Evolutionary conservation across 2,888 invertebrate species (phyloP).

Genomic region (Campaea margaritaria): DNA sequence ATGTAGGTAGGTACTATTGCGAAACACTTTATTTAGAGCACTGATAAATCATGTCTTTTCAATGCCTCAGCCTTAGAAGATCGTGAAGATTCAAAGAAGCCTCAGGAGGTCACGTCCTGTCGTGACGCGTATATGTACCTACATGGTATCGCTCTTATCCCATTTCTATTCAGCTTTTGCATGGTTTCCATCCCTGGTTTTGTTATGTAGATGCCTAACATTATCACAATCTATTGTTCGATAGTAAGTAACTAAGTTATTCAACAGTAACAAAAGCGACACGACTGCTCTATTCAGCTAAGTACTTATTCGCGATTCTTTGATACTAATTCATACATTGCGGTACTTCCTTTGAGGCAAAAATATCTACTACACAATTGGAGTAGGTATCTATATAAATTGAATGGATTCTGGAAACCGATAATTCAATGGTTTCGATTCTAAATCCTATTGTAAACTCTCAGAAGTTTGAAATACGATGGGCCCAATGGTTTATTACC

Average conservation of each 20-base stretch:
- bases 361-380: too few relatives aligned
- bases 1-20: too few relatives aligned
- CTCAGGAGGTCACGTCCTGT: slow-evolving; percentile 25
- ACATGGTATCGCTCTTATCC: slow-evolving; percentile 24
- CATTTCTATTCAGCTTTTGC: slow-evolving; percentile 46
- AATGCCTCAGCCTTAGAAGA: background rate
- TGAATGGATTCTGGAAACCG: too few relatives aligned
- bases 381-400: too few relatives aligned
- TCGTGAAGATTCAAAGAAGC: slow-evolving; percentile 21
- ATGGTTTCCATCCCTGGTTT: slow-evolving; percentile 56
- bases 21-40: background rate
- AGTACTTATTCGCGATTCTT: slow-evolving; percentile 36
- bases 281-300: slow-evolving; percentile 36
- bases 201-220: slow-evolving; percentile 67
- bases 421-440: too few relatives aligned
- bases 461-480: too few relatives aligned
- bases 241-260: slow-evolving; percentile 55
- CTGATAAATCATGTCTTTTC: background rate
- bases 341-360: slow-evolving; percentile 11
- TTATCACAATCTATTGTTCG: slow-evolving; percentile 59
- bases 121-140: slow-evolving; percentile 14
- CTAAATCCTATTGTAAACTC: too few relatives aligned
- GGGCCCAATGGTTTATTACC: too few relatives aligned
- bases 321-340: slow-evolving; percentile 32
- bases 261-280: slow-evolving; percentile 50